Evolutionary conservation across 1,140 invertebrate species (phyloP), one percentile per base, ranked within the genome.

Genomic region (Coenobita brevimanus): DNA sequence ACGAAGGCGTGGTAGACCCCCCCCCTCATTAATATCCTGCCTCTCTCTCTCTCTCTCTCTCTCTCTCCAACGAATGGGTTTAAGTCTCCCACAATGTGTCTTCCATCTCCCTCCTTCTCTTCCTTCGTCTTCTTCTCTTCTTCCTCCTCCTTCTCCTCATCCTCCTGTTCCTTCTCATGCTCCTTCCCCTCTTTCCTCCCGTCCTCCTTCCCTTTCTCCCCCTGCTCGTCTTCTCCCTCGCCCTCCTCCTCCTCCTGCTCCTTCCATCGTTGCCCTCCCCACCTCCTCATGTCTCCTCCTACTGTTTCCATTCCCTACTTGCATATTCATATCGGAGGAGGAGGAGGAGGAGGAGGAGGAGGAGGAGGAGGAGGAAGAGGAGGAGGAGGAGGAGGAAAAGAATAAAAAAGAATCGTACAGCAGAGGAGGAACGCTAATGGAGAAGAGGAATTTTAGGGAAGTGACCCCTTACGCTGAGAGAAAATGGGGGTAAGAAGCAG

Each of bases 241-340:
- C n/a, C 54, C 54, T 57, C n/a, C 54, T 57, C 54, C 54, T 57
- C n/a, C 54, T 57, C n/a, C n/a, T n/a, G n/a, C n/a, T 57, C n/a
- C n/a, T 62, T n/a, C 21, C 4, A 4, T 62, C 27, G 21, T 62
- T 2, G 17, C 57, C 57, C n/a, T n/a, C n/a, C n/a, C n/a, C n/a
- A n/a, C n/a, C n/a, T n/a, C n/a, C n/a, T n/a, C n/a, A n/a, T n/a
- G n/a, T n/a, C n/a, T n/a, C n/a, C n/a, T n/a, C n/a, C n/a, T n/a
- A n/a, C n/a, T n/a, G n/a, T n/a, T n/a, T n/a, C n/a, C n/a, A n/a
- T n/a, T n/a, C n/a, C n/a, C n/a, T n/a, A n/a, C n/a, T n/a, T n/a
- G n/a, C n/a, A n/a, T n/a, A n/a, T n/a, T n/a, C n/a, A n/a, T n/a
- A n/a, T n/a, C n/a, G n/a, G n/a, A n/a, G n/a, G n/a, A n/a, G 27